Evolutionary conservation across 2,888 invertebrate species (phyloP).

Genomic region (Lasioglossum calceatum): DNA sequence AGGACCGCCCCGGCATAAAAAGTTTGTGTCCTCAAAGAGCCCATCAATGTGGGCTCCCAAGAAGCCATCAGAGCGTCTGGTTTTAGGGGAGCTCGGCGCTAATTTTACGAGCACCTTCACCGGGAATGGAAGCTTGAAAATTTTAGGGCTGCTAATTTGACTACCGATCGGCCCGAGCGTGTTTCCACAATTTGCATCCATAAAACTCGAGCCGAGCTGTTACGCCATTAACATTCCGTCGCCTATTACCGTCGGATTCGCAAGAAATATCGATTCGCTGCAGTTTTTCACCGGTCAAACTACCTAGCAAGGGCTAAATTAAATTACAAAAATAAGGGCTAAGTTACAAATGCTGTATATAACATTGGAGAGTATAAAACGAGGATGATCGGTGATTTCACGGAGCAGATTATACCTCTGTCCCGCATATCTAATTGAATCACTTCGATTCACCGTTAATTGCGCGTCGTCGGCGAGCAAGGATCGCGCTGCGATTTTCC

Average conservation of each 20-base stretch:
- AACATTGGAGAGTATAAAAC: background rate
- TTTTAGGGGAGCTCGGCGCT: background rate
- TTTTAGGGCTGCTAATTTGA: conserved; percentile 10
- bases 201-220: background rate
- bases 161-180: background rate
- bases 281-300: background rate
- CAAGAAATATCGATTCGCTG: background rate
- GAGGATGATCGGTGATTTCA: background rate
- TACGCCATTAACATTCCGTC: background rate
- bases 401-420: background rate
- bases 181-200: conserved; percentile 15
- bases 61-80: conserved; percentile 6
- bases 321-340: background rate
- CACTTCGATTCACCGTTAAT: background rate
- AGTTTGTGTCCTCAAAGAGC: background rate
- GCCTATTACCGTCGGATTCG: background rate
- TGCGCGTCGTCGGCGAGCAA: background rate
- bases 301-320: background rate
- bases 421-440: background rate
- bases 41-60: conserved; percentile 11
- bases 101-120: conserved; percentile 10
- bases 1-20: background rate
- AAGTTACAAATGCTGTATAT: background rate
- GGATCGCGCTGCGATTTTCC: background rate
- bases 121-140: background rate